Conservation (phyloP, 2,888 invertebrate genomes). For the Lycaena phlaeas region DNA sequence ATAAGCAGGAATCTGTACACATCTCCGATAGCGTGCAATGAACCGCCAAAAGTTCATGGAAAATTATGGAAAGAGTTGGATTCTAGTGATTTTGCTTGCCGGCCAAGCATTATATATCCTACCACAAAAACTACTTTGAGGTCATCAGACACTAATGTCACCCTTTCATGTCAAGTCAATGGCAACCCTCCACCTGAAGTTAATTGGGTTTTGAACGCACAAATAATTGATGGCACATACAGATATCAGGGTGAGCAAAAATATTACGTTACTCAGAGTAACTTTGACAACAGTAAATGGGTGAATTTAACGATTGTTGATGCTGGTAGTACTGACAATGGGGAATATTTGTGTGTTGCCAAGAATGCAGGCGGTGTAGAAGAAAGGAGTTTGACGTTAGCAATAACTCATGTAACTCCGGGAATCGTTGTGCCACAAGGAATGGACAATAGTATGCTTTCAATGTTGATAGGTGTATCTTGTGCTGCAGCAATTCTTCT, state of each 20-base stretch:
- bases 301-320: slow-evolving; percentile 80
- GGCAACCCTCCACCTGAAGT: slow-evolving; percentile 85
- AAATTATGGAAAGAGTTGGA: slow-evolving; percentile 82
- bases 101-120: slow-evolving; percentile 81
- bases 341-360: slow-evolving; percentile 85
- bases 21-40: slow-evolving; percentile 80
- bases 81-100: slow-evolving; percentile 85
- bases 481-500: slow-evolving; percentile 63
- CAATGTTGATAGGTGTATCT: slow-evolving; percentile 67
- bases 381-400: slow-evolving; percentile 81
- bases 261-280: slow-evolving; percentile 49
- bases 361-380: slow-evolving; percentile 86
- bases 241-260: slow-evolving; percentile 63
- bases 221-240: slow-evolving; percentile 70
- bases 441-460: slow-evolving; percentile 70
- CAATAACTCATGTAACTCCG: slow-evolving; percentile 54
- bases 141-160: slow-evolving; percentile 77
- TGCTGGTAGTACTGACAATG: slow-evolving; percentile 76
- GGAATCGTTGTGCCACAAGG: slow-evolving; percentile 59
- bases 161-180: slow-evolving; percentile 81
- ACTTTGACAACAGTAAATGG: slow-evolving; percentile 66
- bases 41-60: slow-evolving; percentile 78
- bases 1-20: slow-evolving; percentile 82
- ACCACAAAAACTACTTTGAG: slow-evolving; percentile 72
- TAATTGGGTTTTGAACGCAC: slow-evolving; percentile 80